Conservation (phyloP, 2,888 invertebrate species). For the Cataglyphis cursor region DNA sequence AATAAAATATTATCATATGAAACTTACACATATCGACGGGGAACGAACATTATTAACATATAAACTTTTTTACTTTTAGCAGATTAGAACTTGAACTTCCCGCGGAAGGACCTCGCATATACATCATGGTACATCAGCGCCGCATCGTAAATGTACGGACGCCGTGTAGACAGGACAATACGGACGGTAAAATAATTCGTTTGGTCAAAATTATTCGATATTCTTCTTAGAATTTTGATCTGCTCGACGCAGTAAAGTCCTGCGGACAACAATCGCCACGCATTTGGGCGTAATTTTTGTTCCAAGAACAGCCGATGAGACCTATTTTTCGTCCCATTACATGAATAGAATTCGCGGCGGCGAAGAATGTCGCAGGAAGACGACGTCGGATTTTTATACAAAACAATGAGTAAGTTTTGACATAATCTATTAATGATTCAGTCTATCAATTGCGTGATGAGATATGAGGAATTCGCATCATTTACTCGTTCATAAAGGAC, state of each 20-base stretch:
- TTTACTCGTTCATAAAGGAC: background rate
- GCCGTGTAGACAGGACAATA: constrained; percentile 69
- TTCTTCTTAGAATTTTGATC: background rate
- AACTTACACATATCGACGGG: too few relatives aligned
- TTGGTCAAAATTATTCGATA: constrained; percentile 14
- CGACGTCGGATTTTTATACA: constrained; percentile 85
- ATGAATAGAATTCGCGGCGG: constrained; percentile 17
- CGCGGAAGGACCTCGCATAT: constrained; percentile 71
- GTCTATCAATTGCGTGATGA: background rate
- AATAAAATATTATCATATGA: background rate
- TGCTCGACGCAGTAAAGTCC: background rate
- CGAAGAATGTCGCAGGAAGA: constrained; percentile 84
- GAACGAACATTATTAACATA: background rate
- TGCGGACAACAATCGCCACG: background rate
- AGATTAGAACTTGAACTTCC: constrained; percentile 65
- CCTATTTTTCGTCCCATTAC: constrained; percentile 12
- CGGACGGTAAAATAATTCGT: constrained; percentile 52
- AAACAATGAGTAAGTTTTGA: constrained; percentile 85
- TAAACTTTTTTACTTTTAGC: background rate
- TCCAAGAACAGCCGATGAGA: constrained; percentile 23
- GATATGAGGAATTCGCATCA: background rate
- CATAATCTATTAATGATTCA: background rate
- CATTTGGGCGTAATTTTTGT: background rate
- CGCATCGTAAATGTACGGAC: constrained; percentile 56
- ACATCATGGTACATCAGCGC: constrained; percentile 73